Evolutionary conservation across 2,113 vertebrate genomes (phyloP), one percentile per base, ranked within the genome.

Genomic region (Ginglymostoma cirratum): DNA sequence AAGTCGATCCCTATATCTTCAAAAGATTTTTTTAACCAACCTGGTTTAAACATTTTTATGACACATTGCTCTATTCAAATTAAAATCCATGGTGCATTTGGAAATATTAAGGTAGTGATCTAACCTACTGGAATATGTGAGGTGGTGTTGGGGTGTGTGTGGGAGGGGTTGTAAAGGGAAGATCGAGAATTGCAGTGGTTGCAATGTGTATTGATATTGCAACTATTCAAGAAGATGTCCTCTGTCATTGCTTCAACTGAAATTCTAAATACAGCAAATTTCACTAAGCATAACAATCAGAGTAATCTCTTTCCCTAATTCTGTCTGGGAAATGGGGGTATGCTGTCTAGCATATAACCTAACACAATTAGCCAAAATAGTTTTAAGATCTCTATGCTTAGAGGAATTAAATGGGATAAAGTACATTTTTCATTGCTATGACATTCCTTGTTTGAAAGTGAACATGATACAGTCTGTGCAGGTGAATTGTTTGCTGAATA

Each of bases 381-480:
- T 61, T 92, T 61, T 23, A 30, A 38, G n/a, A 38, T 93, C n/a
- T 5, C 19, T 19, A 38, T 21, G 89, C 30, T 66, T 19, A 67
- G 3, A 66, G n/a, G 24, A 90, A 34, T 65, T 93, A 66, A 66
- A 66, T 66, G 34, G n/a, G 7, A 93, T 2, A 8, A 0, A 38
- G 55, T 21, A 66, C n/a, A 65, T 34, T 92, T 66, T 80, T 83
- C 78, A 38, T 83, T 38, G n/a, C 80, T 83, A 23, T 45, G 34
- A 21, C 42, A 76, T 66, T 93, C 89, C 55, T 66, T 92, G 61
- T 92, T 92, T 93, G 55, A 93, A 93, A 65, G 89, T 93, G 61
- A 17, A 65, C 34, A 93, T 92, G n/a, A 30, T 93, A 66, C n/a
- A 61, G 19, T 66, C 5, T 7, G 21, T 93, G 89, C 61, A 38